These are phyloP conservation scores for Bungarus multicinctus DNA, from an alignment of 2,113 vertebrate species.

Conservation along the genomic window DNA sequence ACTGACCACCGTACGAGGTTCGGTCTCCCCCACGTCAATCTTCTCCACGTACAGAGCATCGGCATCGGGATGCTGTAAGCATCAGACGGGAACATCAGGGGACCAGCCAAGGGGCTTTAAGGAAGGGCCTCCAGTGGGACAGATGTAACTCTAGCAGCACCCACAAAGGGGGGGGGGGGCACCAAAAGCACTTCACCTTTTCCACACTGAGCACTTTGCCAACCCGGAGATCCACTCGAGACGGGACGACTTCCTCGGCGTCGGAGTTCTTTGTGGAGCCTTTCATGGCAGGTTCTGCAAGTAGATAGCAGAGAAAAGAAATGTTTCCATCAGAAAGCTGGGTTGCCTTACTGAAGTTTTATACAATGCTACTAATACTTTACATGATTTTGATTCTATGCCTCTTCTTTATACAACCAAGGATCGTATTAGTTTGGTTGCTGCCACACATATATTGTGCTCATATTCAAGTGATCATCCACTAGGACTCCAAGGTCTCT, in stretches of 20 bases:
- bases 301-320: constrained; percentile 6
- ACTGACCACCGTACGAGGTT: constrained; percentile 90
- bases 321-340: not conserved
- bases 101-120: not conserved
- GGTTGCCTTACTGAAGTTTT: no score
- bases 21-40: constrained; percentile 87
- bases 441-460: no score
- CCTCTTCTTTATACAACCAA: no score
- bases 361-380: no score
- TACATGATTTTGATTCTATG: no score
- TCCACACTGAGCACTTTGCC: constrained; percentile 90
- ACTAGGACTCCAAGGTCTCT: no score
- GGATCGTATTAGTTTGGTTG: no score
- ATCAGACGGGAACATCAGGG: not conserved
- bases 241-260: constrained; percentile 80
- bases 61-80: constrained; percentile 88
- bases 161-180: accelerated
- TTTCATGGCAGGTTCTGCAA: constrained; percentile 77
- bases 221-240: constrained; percentile 90
- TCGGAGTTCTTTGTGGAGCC: constrained; percentile 72
- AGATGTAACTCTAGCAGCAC: not conserved
- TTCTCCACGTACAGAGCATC: constrained; percentile 92
- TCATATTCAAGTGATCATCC: no score
- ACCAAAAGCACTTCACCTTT: constrained; percentile 70
- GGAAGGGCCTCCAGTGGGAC: no score